Conservation (phyloP, 2,888 invertebrate species). For the Leptura quadrifasciata region DNA sequence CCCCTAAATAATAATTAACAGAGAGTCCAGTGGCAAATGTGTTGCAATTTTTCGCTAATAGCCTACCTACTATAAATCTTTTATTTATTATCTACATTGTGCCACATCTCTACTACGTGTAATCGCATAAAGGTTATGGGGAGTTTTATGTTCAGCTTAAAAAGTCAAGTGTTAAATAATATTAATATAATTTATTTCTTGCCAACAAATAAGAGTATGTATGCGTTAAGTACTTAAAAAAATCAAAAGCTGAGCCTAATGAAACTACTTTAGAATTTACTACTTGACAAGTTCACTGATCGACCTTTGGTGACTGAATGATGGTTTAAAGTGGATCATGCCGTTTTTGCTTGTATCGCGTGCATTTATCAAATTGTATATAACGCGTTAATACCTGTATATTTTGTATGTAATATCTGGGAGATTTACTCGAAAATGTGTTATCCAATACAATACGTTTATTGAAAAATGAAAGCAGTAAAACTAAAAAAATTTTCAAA, state of each 20-base stretch:
- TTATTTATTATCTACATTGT: conserved; percentile 22
- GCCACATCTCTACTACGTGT: conserved; percentile 18
- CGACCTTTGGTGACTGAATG: too few relatives aligned
- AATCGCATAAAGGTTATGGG: conserved; percentile 25
- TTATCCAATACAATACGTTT: too few relatives aligned
- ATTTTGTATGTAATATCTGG: too few relatives aligned
- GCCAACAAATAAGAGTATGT: conserved; percentile 15
- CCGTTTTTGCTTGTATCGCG: too few relatives aligned
- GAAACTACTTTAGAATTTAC: not conserved
- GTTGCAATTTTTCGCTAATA: conserved; percentile 27
- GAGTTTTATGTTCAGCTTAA: conserved; percentile 23
- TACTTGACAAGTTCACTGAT: not conserved
- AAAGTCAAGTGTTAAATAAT: conserved; percentile 24
- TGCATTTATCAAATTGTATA: too few relatives aligned
- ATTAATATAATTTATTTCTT: conserved; percentile 22
- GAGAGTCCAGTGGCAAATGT: not conserved
- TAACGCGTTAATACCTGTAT: too few relatives aligned
- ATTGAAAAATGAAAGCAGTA: too few relatives aligned
- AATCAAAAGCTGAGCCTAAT: not conserved
- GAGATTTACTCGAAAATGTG: too few relatives aligned
- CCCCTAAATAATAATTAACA: not conserved
- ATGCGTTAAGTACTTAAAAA: conserved; percentile 9
- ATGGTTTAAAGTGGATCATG: too few relatives aligned
- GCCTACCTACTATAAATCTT: conserved; percentile 19
- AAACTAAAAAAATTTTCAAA: too few relatives aligned